phyloP scores from a whole-genome alignment of 2,888 invertebrate genomes.

The Tenthredo mesomela region DNA sequence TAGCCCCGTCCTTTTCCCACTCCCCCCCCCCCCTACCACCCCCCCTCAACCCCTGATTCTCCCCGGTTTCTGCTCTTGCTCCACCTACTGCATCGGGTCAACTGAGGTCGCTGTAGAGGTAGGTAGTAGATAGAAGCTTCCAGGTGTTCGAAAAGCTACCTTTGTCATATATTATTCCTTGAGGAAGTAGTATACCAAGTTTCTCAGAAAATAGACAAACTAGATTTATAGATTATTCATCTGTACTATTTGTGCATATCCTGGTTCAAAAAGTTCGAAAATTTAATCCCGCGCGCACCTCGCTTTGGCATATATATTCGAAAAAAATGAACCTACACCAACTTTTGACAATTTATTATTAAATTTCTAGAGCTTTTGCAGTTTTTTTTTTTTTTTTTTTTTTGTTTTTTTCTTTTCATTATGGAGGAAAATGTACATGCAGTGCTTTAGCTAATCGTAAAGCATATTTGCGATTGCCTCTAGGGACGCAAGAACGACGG shows the following conservation, averaged over 20 bases:
- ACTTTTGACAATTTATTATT: not conserved
- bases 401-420: too few species aligned
- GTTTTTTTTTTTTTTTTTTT: too few species aligned
- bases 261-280: not conserved
- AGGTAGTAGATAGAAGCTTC: not conserved
- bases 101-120: constrained; percentile 33
- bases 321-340: too few species aligned
- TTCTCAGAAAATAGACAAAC: not conserved
- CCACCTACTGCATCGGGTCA: constrained; percentile 44
- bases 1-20: not conserved
- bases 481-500: not conserved
- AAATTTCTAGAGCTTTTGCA: not conserved
- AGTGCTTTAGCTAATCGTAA: not conserved
- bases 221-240: not conserved
- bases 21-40: not conserved
- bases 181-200: not conserved
- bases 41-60: not conserved
- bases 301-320: too few species aligned
- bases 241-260: not conserved
- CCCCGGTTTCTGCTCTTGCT: constrained; percentile 1
- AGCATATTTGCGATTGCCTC: not conserved
- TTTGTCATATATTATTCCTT: not conserved
- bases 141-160: not conserved
- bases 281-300: too few species aligned
- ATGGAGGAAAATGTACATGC: too few species aligned